Percentiles rank a stretch among this genome's conserved stretches.
phyloP scores from a whole-genome alignment of 2,113 vertebrate species.

The Pleuronectes platessa region DNA sequence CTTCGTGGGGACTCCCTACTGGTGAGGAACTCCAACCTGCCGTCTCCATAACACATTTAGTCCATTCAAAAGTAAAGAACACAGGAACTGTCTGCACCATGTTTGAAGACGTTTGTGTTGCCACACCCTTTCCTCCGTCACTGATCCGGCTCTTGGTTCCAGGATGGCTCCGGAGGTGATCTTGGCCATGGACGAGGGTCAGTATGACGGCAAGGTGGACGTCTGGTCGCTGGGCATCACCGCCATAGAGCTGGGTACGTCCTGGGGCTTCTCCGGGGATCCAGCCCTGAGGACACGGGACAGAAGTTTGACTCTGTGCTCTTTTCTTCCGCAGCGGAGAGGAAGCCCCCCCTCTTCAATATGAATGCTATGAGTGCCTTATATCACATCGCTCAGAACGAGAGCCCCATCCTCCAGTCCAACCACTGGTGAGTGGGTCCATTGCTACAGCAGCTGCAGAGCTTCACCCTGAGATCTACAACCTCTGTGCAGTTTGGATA shows the following conservation, averaged over 20 bases:
- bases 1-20: slow-evolving; percentile 93
- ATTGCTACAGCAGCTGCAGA: neutral
- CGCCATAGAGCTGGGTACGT: slow-evolving; percentile 89
- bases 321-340: slow-evolving; percentile 83
- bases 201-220: slow-evolving; percentile 94
- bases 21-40: slow-evolving; percentile 73
- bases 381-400: slow-evolving; percentile 96
- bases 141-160: neutral
- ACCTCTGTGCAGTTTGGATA: too few relatives aligned
- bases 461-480: too few relatives aligned
- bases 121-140: neutral
- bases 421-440: slow-evolving; percentile 88
- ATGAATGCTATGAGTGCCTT: slow-evolving; percentile 98
- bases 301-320: neutral
- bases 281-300: fast-evolving
- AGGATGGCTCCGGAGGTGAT: slow-evolving; percentile 97
- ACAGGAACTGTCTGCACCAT: too few relatives aligned
- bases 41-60: neutral
- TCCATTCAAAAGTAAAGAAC: too few relatives aligned
- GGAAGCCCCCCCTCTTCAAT: slow-evolving; percentile 94
- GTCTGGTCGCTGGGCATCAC: slow-evolving; percentile 96
- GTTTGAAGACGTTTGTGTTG: neutral
- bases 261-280: neutral
- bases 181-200: slow-evolving; percentile 93
- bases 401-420: slow-evolving; percentile 91